These are phyloP conservation scores for Megaceryle maxima DNA, from an alignment of 2,113 vertebrate genomes.

Conservation along the genomic window DNA sequence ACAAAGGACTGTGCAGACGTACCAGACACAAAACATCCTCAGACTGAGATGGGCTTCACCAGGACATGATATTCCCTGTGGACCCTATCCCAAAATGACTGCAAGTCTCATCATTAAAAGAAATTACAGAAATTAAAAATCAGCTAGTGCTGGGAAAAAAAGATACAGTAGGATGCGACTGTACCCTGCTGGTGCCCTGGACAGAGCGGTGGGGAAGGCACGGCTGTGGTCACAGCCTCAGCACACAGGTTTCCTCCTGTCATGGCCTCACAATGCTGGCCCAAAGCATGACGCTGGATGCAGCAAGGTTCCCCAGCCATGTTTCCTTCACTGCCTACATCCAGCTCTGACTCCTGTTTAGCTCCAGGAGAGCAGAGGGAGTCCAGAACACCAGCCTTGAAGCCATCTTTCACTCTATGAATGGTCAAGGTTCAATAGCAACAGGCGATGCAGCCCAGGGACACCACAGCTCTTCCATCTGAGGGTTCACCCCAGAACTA, in stretches of 20 bases:
- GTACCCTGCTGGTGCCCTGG: background rate
- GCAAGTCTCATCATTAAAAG: background rate
- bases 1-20: background rate
- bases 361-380: background rate
- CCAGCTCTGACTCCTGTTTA: background rate
- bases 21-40: background rate
- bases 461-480: background rate
- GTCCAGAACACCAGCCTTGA: background rate
- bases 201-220: background rate
- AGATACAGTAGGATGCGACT: background rate
- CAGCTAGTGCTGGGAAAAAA: background rate
- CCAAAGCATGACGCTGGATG: accelerated
- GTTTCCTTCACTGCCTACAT: background rate
- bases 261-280: no score
- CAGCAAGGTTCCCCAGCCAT: accelerated
- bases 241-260: background rate
- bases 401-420: background rate
- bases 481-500: background rate
- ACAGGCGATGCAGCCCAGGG: accelerated
- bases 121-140: background rate
- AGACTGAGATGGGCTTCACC: background rate
- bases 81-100: background rate
- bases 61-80: background rate
- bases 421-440: background rate
- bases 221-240: accelerated